Percentiles rank a stretch among this genome's conserved stretches.
phyloP scores from a whole-genome alignment of 2,888 invertebrate species.

The Athalia circularis region DNA sequence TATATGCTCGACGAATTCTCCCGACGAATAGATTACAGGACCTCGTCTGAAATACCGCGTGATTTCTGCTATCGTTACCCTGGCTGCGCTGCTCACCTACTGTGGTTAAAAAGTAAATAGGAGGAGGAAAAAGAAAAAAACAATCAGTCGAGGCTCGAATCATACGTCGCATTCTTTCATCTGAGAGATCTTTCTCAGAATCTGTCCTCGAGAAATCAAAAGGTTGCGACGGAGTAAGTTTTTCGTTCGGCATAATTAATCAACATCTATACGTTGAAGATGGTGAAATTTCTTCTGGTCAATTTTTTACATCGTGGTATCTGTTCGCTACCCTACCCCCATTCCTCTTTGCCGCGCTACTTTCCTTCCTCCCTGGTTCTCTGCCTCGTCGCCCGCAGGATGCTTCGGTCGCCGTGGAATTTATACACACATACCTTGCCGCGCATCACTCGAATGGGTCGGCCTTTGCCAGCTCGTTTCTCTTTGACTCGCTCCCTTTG shows the following conservation, averaged over 20 bases:
- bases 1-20: too few relatives aligned
- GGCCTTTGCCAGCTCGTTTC: conserved; percentile 21
- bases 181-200: conserved; percentile 42
- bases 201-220: conserved; percentile 33
- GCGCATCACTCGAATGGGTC: conserved; percentile 30
- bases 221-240: conserved; percentile 33
- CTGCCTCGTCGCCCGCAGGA: conserved; percentile 10
- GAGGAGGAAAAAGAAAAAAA: conserved; percentile 23
- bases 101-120: not conserved
- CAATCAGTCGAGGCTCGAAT: conserved; percentile 17
- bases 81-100: too few relatives aligned
- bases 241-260: conserved; percentile 42
- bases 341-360: conserved; percentile 18
- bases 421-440: conserved; percentile 30
- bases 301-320: conserved; percentile 44
- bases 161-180: conserved; percentile 29
- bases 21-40: too few relatives aligned
- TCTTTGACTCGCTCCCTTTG: conserved; percentile 32
- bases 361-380: not conserved
- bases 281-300: conserved; percentile 44
- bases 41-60: too few relatives aligned
- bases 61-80: too few relatives aligned
- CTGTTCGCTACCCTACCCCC: conserved; percentile 7
- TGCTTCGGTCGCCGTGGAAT: conserved; percentile 39
- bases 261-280: conserved; percentile 40